phyloP scores from a whole-genome alignment of 2,888 invertebrate genomes.

The Tinea trinotella region DNA sequence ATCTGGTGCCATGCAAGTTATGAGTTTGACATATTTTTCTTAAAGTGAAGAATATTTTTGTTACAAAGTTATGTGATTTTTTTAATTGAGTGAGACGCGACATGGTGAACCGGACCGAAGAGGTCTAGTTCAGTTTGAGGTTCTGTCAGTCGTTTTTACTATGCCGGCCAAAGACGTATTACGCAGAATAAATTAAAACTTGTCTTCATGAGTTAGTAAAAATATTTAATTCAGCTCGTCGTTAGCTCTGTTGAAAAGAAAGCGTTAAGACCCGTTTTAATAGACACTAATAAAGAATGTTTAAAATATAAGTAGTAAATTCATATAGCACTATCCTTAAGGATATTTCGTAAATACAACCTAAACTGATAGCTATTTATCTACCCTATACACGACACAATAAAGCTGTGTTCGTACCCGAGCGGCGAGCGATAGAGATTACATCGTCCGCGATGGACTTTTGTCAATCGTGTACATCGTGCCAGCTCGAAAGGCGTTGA shows the following conservation, averaged over 20 bases:
- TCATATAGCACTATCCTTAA: neutral
- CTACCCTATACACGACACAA: constrained; percentile 5
- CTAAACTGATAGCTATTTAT: constrained; percentile 9
- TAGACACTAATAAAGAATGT: too few relatives aligned
- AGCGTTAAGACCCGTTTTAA: too few relatives aligned
- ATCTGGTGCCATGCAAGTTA: neutral
- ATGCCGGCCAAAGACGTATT: too few relatives aligned
- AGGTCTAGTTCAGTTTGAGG: too few relatives aligned
- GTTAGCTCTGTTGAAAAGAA: too few relatives aligned
- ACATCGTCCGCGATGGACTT: constrained; percentile 12
- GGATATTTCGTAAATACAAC: neutral
- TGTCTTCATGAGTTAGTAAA: too few relatives aligned
- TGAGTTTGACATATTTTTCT: neutral
- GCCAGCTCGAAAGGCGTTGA: constrained; percentile 3
- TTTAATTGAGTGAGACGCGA: too few relatives aligned
- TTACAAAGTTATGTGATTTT: too few relatives aligned
- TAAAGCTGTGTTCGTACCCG: constrained; percentile 8
- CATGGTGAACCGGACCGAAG: too few relatives aligned
- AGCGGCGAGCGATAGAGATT: constrained; percentile 7
- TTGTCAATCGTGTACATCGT: neutral
- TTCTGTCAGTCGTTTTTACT: too few relatives aligned
- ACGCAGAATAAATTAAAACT: too few relatives aligned
- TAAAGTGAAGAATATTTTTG: neutral
- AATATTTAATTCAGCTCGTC: too few relatives aligned
- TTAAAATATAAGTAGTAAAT: neutral